Conservation (phyloP, 2,113 vertebrate genomes). For the Lagopus leucura region DNA sequence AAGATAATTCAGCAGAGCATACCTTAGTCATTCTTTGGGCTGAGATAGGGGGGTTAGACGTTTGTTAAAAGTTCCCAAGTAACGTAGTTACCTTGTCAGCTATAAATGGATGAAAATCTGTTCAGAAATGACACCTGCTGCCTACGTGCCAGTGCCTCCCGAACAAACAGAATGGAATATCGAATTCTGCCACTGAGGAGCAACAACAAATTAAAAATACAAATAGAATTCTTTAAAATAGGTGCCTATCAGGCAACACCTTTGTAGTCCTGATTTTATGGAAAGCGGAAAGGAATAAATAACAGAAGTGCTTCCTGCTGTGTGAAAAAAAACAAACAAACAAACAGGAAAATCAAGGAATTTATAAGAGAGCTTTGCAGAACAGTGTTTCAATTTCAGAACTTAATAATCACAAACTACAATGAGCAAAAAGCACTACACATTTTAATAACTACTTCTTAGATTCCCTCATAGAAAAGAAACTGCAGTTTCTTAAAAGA, state of each 20-base stretch:
- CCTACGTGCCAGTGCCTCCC: fast-evolving
- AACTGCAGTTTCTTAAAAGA: slow-evolving; percentile 13
- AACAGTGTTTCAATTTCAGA: neutral
- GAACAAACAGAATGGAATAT: neutral
- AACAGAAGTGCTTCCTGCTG: slow-evolving; percentile 17
- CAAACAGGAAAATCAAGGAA: too few relatives aligned
- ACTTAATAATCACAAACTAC: neutral
- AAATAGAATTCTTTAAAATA: neutral
- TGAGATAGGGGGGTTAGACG: neutral
- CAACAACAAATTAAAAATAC: neutral
- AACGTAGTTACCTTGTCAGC: neutral
- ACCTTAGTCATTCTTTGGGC: neutral
- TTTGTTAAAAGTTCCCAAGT: neutral
- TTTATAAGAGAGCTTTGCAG: neutral
- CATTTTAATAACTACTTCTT: neutral
- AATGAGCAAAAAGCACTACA: neutral
- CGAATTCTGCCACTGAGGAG: neutral
- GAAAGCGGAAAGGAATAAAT: neutral
- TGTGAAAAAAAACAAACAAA: neutral
- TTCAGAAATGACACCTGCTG: neutral
- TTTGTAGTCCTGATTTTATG: neutral
- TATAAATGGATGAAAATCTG: neutral
- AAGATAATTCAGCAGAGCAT: neutral
- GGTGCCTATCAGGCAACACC: neutral
- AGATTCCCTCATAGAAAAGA: neutral